A percentile compares a stretch with the other conserved stretches of the same genome.
These are phyloP conservation scores for Montipora capitata DNA, from an alignment of 92 coral and sea anemone species.

Conservation along the genomic window DNA sequence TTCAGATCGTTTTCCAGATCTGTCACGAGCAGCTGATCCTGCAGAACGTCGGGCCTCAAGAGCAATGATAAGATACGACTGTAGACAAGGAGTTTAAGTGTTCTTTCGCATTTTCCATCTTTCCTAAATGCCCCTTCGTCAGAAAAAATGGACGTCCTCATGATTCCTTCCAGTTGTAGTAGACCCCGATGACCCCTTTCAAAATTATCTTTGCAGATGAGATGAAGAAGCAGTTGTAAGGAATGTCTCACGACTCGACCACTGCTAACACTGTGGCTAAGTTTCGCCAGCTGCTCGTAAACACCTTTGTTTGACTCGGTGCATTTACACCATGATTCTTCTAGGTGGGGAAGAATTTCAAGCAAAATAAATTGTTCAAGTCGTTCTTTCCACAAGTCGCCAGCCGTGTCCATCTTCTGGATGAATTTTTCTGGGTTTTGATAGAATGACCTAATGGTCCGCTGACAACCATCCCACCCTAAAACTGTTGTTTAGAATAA, in stretches of 20 bases:
- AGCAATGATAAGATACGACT: conserved; percentile 9
- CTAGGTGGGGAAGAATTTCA: background rate
- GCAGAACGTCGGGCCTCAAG: background rate
- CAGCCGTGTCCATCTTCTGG: conserved; percentile 5
- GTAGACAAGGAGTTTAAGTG: conserved; percentile 21
- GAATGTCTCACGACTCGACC: conserved; percentile 8
- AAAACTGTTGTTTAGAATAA: background rate
- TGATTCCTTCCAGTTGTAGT: conserved; percentile 1
- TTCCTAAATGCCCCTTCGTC: background rate
- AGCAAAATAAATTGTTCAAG: background rate
- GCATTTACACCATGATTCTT: background rate
- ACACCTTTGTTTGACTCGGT: background rate
- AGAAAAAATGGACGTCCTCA: conserved; percentile 6
- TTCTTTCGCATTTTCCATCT: background rate
- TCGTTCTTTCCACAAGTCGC: background rate
- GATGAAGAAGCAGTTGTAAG: conserved; percentile 19
- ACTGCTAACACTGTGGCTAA: conserved; percentile 9
- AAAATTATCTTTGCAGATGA: conserved; percentile 15
- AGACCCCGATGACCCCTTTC: background rate
- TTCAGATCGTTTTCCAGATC: background rate
- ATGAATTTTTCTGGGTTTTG: conserved; percentile 28
- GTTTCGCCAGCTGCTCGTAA: background rate
- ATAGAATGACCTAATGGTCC: conserved; percentile 6
- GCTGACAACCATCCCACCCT: background rate
- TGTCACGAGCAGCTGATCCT: no score